A percentile compares a stretch with the other conserved stretches of the same genome.
phyloP scores from a whole-genome alignment of 2,888 invertebrate species.

The Elysia crispata region DNA sequence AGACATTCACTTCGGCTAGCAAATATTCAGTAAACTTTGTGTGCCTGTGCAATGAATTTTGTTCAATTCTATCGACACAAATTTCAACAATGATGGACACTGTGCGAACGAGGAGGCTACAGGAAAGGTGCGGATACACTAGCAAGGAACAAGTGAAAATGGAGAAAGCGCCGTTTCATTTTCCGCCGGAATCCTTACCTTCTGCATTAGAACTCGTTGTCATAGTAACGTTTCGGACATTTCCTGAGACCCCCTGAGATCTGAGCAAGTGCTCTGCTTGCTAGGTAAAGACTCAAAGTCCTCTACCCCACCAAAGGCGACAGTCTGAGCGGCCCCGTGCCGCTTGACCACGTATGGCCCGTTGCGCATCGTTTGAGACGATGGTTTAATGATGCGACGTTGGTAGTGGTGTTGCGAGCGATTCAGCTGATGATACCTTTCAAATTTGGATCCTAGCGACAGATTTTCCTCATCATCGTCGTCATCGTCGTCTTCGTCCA shows the following conservation, averaged over 20 bases:
- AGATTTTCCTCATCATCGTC: conserved; percentile 64
- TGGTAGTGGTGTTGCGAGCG: too few species aligned
- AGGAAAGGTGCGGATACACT: not conserved
- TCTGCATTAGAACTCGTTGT: conserved; percentile 49
- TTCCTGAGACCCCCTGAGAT: conserved; percentile 59
- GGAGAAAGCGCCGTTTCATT: not conserved
- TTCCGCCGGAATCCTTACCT: not conserved
- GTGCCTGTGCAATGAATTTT: not conserved
- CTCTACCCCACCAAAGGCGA: conserved; percentile 63
- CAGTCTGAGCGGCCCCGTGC: conserved; percentile 70
- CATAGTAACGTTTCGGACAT: conserved; percentile 71
- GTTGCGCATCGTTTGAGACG: conserved; percentile 6
- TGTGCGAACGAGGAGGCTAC: conserved; percentile 9
- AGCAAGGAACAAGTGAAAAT: not conserved
- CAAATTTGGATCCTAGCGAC: conserved; percentile 61
- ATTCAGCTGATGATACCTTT: conserved; percentile 54
- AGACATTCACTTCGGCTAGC: too few species aligned
- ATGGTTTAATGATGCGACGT: not conserved
- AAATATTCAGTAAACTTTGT: not conserved
- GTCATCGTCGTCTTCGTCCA: conserved; percentile 58
- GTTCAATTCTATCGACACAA: not conserved
- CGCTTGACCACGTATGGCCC: conserved; percentile 70
- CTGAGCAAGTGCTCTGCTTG: conserved; percentile 58
- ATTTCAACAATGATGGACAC: not conserved
- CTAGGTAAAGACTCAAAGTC: conserved; percentile 67